phyloP scores from a whole-genome alignment of 2,797 vertebrate genomes.

The Amblyraja radiata region DNA sequence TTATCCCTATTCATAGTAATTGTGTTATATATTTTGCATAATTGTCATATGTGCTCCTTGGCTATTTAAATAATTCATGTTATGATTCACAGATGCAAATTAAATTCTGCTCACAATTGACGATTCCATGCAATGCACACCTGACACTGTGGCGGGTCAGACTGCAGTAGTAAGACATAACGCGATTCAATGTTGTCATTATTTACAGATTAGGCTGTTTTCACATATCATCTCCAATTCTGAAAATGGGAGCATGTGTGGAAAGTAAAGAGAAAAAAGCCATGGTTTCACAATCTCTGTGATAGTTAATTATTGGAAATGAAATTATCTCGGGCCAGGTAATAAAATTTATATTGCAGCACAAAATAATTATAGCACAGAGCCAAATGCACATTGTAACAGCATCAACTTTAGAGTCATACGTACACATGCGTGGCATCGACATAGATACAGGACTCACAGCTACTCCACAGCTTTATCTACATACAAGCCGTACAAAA shows the following conservation, averaged over 20 bases:
- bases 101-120: background rate
- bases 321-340: background rate
- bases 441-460: background rate
- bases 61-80: conserved; percentile 26
- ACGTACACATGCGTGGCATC: background rate
- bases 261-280: background rate
- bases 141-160: background rate
- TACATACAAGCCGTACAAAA: background rate
- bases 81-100: conserved; percentile 21
- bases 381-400: no score
- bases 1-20: conserved; percentile 19
- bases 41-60: background rate
- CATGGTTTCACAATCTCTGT: background rate
- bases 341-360: no score
- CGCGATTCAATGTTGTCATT: background rate
- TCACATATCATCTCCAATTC: no score
- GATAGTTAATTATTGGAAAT: background rate
- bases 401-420: background rate
- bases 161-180: no score
- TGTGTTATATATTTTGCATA: background rate
- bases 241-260: background rate
- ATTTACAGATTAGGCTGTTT: background rate
- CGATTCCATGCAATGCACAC: background rate
- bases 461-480: background rate
- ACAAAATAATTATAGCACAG: no score